Evolutionary conservation across 1,140 invertebrate species (phyloP).

Genomic region (Cydia amplana): DNA sequence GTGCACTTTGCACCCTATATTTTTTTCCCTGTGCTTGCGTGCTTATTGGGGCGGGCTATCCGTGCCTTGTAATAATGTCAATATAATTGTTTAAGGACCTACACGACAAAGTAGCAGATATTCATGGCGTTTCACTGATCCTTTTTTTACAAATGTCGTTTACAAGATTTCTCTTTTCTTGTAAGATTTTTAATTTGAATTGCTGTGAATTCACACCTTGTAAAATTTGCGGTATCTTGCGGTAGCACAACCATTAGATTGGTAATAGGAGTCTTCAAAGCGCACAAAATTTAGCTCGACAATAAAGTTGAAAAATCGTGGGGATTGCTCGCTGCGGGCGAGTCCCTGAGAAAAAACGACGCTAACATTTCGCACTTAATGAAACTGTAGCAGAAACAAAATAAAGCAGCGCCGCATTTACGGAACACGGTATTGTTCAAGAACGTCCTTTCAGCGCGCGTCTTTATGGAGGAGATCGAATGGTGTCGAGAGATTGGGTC

Average conservation of each 20-base stretch:
- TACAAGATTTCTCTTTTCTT: too few relatives aligned
- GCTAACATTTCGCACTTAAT: constrained; percentile 74
- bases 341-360: constrained; percentile 65
- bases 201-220: constrained; percentile 14
- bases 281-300: constrained; percentile 61
- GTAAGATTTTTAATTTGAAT: too few relatives aligned
- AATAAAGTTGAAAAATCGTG: constrained; percentile 75
- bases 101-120: not conserved
- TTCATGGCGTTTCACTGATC: too few relatives aligned
- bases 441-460: constrained; percentile 49
- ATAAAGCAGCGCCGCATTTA: constrained; percentile 70
- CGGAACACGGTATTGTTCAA: constrained; percentile 63
- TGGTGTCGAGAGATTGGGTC: constrained; percentile 43
- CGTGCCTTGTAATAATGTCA: not conserved
- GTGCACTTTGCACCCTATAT: constrained; percentile 18
- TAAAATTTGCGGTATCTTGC: constrained; percentile 41
- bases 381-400: constrained; percentile 74
- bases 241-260: constrained; percentile 62
- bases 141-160: too few relatives aligned
- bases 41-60: not conserved
- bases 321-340: constrained; percentile 65
- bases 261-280: constrained; percentile 49
- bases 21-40: not conserved
- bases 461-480: constrained; percentile 59
- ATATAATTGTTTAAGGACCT: constrained; percentile 1